Base-by-base conservation (phyloP, 2,113 vertebrate genomes). In the Oryzias javanicus region DNA sequence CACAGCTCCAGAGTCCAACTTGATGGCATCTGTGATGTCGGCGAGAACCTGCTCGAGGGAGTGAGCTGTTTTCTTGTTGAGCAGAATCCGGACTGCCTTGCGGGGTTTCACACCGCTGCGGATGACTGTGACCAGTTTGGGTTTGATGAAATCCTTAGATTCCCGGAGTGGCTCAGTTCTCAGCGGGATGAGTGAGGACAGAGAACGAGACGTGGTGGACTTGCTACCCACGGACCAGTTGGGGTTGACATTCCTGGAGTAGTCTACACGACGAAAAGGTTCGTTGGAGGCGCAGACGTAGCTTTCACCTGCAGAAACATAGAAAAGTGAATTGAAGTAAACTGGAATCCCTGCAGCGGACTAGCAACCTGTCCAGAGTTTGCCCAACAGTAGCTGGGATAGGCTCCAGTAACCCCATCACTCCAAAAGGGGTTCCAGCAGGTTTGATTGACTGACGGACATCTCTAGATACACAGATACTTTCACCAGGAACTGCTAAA, bases 11-110 rank as follows among this genome's bases (percentile, higher is more conserved):
- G 96, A 97, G 89, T 99, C 97, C 85, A 99, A 80, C 80, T 99
- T 98, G 92, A 99, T 96, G 61, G 97, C 96, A 40, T 98, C 95
- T 0, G 97, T 98, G 90, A 99, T 98, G 80, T 99, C 97, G 0
- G 94, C 96, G 78, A 99, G 88, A 76, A 99, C 97, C 80, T 99
- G 97, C 10, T 98, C 97, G 0, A 98, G 97, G 76, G 96, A 98
- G 88, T 99, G 97, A 0, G 96, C 97, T 0, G 97, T 99, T 90
- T 99, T 99, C 89, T 97, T 98, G 67, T 99, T 99, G 71, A 99
- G 93, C 56, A 99, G 94, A 51, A 99, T 93, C 20, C 97, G 91
- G 17, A 99, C 97, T 0, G 97, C 97, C 84, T 98, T 99, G 42
- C 97, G 93, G 0, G 97, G 97, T 74, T 97, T 98, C 45, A 97